Evolutionary conservation across 2,797 vertebrate genomes (phyloP).

Genomic region (Sebastolobus altivelis): DNA sequence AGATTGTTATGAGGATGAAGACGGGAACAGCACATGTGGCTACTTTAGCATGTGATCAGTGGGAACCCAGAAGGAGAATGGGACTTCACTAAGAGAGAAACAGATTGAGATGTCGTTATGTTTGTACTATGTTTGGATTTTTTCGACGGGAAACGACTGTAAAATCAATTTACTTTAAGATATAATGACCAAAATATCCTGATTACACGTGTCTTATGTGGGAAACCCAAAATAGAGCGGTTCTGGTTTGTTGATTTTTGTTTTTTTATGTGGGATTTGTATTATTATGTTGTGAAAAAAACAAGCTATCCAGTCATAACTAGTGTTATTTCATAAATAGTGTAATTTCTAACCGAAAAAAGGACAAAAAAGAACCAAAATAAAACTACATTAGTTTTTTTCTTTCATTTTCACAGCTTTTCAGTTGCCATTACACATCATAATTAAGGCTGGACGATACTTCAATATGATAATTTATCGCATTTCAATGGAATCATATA

Average conservation of each 20-base stretch:
- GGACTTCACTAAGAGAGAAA: neutral
- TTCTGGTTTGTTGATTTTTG: neutral
- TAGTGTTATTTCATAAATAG: neutral
- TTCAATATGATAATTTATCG: no score
- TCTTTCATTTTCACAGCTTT: no score
- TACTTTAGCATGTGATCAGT: neutral
- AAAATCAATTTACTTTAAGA: neutral
- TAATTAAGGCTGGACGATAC: no score
- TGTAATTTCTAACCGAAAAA: neutral
- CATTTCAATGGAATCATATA: no score
- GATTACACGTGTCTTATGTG: neutral
- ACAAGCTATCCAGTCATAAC: neutral
- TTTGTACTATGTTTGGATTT: neutral
- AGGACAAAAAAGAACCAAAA: neutral
- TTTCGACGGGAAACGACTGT: neutral
- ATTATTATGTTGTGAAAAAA: neutral
- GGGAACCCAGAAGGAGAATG: neutral
- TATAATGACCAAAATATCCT: neutral
- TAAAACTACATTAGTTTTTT: neutral
- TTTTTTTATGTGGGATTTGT: neutral
- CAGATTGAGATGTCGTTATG: neutral
- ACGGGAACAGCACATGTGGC: neutral
- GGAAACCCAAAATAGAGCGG: neutral
- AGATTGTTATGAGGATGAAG: conserved; percentile 13
- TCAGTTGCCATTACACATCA: no score